These are phyloP conservation scores for Myathropa florea DNA, from an alignment of 2,888 invertebrate species.

Conservation along the genomic window DNA sequence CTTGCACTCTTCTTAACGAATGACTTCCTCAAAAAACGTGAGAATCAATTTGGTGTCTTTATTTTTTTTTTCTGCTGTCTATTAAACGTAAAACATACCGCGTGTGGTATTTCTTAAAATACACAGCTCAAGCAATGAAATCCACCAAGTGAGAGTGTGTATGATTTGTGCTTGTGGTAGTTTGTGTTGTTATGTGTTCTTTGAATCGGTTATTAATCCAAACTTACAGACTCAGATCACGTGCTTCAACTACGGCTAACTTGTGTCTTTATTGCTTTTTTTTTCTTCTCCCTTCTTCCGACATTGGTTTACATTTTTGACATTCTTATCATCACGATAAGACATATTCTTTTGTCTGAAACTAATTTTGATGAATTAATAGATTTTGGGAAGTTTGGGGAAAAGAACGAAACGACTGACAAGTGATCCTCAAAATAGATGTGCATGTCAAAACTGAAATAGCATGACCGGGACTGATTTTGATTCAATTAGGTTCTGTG, in stretches of 20 bases:
- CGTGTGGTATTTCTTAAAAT: slow-evolving; percentile 6
- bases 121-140: neutral
- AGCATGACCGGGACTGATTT: no score
- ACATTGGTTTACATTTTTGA: slow-evolving; percentile 15
- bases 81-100: neutral
- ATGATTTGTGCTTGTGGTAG: neutral
- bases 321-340: neutral
- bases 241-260: slow-evolving; percentile 14
- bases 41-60: neutral
- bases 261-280: neutral
- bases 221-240: slow-evolving; percentile 37
- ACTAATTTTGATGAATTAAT: neutral
- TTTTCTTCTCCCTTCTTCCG: neutral
- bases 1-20: slow-evolving; percentile 14
- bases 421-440: neutral
- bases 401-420: neutral
- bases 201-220: slow-evolving; percentile 37
- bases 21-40: slow-evolving; percentile 16
- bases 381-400: neutral
- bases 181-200: neutral
- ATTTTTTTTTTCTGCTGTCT: neutral
- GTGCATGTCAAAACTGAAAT: no score
- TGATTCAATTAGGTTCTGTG: no score
- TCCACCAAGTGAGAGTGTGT: neutral
- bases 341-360: neutral